phyloP scores from a whole-genome alignment of 2,113 vertebrate species.

The Mellivora capensis region DNA sequence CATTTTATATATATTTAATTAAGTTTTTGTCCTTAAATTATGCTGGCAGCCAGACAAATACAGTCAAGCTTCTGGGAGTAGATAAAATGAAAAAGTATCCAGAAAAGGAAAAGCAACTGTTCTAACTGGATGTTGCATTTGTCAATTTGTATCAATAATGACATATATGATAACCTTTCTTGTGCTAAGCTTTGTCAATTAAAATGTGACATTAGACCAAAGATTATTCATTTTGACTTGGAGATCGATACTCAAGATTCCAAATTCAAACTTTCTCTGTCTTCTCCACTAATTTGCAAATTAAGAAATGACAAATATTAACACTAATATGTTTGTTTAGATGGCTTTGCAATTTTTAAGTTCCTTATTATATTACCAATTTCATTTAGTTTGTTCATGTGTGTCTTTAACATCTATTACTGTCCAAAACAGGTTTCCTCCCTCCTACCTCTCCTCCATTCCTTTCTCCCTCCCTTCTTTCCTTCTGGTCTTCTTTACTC shows the following conservation, averaged over 20 bases:
- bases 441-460: fast-evolving
- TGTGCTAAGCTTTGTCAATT: not conserved
- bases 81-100: not conserved
- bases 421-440: constrained; percentile 1
- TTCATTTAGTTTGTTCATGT: constrained; percentile 49
- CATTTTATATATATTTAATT: not conserved
- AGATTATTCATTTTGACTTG: not conserved
- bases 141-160: not conserved
- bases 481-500: too few relatives aligned
- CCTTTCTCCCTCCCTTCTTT: too few relatives aligned
- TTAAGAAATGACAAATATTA: not conserved
- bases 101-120: not conserved
- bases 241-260: not conserved
- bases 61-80: not conserved
- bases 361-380: constrained; percentile 69
- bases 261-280: not conserved
- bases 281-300: not conserved
- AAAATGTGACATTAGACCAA: not conserved
- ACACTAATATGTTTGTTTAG: not conserved
- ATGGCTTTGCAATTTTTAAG: constrained; percentile 53
- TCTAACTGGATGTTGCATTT: not conserved
- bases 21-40: constrained; percentile 10
- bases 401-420: constrained; percentile 77
- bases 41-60: not conserved
- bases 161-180: not conserved